Conservation (phyloP, 2,888 invertebrate species). For the Aporophyla nigra region DNA sequence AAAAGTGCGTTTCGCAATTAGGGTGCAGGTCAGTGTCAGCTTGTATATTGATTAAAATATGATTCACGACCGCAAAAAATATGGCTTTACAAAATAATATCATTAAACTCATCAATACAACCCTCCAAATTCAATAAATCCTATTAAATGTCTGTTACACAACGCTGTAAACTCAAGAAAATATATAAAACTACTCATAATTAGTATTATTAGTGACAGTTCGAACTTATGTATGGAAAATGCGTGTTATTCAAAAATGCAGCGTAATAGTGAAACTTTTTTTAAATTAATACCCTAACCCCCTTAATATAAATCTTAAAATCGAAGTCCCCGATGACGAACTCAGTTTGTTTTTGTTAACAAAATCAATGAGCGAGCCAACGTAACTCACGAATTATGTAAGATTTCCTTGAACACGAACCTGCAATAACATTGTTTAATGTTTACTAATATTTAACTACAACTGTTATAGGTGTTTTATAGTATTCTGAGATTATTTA, state of each 20-base stretch:
- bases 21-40: too few relatives aligned
- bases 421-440: slow-evolving; percentile 48
- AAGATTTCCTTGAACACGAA: slow-evolving; percentile 69
- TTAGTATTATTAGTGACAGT: slow-evolving; percentile 11
- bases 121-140: too few relatives aligned
- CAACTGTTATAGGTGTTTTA: slow-evolving; percentile 15
- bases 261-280: slow-evolving; percentile 10
- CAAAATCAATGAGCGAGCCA: slow-evolving; percentile 52
- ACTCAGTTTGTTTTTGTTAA: slow-evolving; percentile 65
- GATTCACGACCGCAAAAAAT: too few relatives aligned
- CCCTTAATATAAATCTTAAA: slow-evolving; percentile 13
- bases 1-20: too few relatives aligned
- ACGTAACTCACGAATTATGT: slow-evolving; percentile 69
- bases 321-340: slow-evolving; percentile 23
- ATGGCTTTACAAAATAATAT: too few relatives aligned
- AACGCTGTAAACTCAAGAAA: too few relatives aligned
- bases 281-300: slow-evolving; percentile 5
- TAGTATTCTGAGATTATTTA: slow-evolving; percentile 26
- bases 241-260: slow-evolving; percentile 21
- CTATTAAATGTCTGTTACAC: too few relatives aligned
- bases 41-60: too few relatives aligned
- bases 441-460: slow-evolving; percentile 49
- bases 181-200: too few relatives aligned
- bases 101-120: too few relatives aligned
- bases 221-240: background rate